Conservation (phyloP, 1,140 invertebrate species). For the Cydia splendana region DNA sequence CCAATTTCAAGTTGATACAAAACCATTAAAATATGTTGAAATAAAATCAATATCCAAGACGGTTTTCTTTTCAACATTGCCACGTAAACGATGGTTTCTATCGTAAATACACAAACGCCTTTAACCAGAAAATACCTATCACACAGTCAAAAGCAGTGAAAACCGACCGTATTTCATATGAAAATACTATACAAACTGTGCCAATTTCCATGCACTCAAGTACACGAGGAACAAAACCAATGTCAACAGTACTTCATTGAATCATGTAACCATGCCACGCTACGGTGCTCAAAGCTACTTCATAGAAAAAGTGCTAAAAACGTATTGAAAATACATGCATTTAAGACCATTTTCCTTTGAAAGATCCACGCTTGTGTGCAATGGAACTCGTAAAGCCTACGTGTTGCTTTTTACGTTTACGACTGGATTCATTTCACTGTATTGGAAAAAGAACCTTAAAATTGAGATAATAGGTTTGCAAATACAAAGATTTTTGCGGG, state of each 20-base stretch:
- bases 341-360: not conserved
- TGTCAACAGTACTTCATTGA: conserved; percentile 1
- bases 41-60: too few relatives aligned
- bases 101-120: too few relatives aligned
- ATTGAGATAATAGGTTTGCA: not conserved
- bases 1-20: too few relatives aligned
- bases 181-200: not conserved
- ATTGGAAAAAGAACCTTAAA: not conserved
- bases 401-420: conserved; percentile 11
- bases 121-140: too few relatives aligned
- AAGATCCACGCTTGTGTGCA: not conserved
- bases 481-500: not conserved
- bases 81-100: too few relatives aligned
- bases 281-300: not conserved
- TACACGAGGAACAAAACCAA: not conserved
- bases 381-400: conserved; percentile 16
- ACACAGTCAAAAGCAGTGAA: too few relatives aligned
- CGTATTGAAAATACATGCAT: not conserved
- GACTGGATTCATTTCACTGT: not conserved
- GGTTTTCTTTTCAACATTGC: too few relatives aligned
- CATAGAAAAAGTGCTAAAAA: not conserved
- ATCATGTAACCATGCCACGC: conserved; percentile 2
- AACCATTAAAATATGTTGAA: too few relatives aligned
- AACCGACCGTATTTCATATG: not conserved
- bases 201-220: not conserved